phyloP scores from a whole-genome alignment of 2,888 invertebrate species.

The Sinopyrophorus schimmeli region DNA sequence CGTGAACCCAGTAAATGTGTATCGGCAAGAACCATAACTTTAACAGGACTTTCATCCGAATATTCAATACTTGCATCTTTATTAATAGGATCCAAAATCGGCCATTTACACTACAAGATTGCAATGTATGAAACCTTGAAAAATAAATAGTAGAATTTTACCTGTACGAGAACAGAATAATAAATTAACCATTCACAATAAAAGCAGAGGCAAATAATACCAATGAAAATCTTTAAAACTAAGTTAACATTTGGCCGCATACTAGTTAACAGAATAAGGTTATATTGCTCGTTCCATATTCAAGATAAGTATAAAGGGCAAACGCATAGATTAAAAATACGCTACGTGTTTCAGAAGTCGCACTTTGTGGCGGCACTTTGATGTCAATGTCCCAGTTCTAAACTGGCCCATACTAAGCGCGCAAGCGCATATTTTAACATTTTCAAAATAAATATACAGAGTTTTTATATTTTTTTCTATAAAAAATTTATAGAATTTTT shows the following conservation, averaged over 20 bases:
- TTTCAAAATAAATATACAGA: no score
- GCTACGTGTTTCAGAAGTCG: no score
- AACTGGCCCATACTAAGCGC: no score
- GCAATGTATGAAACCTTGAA: conserved; percentile 3
- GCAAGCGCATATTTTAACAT: no score
- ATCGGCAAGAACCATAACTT: conserved; percentile 88
- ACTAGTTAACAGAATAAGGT: no score
- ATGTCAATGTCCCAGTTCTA: no score
- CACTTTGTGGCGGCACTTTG: no score
- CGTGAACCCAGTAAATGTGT: conserved; percentile 86
- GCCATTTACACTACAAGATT: conserved; percentile 72
- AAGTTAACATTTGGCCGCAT: conserved; percentile 25
- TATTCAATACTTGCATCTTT: conserved; percentile 50
- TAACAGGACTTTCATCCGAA: conserved; percentile 60
- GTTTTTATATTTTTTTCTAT: no score
- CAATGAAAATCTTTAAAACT: conserved; percentile 39
- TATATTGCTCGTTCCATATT: no score
- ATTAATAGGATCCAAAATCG: conserved; percentile 58
- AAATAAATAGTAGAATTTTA: conserved; percentile 24
- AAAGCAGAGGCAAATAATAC: conserved; percentile 43
- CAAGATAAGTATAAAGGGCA: no score
- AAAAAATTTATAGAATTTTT: no score
- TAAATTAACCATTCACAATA: conserved; percentile 81
- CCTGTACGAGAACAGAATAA: conserved; percentile 73
- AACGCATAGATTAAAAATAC: no score